Percentiles rank a stretch among this genome's conserved stretches.
These are phyloP conservation scores for Papilio elwesi DNA, from an alignment of 2,888 invertebrate species.

Conservation along the genomic window DNA sequence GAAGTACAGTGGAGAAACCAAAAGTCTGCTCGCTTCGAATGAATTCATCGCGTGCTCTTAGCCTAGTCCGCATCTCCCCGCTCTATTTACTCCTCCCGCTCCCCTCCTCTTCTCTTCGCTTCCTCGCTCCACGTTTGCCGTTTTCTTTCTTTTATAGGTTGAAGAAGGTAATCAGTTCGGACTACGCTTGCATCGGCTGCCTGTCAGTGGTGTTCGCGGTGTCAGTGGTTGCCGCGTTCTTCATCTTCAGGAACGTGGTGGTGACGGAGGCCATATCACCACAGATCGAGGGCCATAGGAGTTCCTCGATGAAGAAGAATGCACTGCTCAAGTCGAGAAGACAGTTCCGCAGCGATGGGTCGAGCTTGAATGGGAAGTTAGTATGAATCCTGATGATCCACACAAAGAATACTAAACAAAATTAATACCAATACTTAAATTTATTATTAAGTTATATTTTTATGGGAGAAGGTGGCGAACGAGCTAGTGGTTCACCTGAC, in stretches of 20 bases:
- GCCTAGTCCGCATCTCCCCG: too few species aligned
- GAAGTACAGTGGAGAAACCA: too few species aligned
- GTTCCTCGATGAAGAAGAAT: not conserved
- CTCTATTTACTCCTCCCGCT: too few species aligned
- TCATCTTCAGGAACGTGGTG: constrained; percentile 21
- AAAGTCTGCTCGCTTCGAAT: too few species aligned
- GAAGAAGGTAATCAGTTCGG: constrained; percentile 50
- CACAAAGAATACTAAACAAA: too few species aligned
- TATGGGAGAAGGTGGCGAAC: too few species aligned
- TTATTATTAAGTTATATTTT: too few species aligned
- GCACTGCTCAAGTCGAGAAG: constrained; percentile 27
- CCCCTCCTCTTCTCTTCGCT: too few species aligned
- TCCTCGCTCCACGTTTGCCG: too few species aligned
- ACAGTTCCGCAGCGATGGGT: constrained; percentile 35
- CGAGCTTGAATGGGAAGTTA: constrained; percentile 11
- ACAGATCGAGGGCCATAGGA: not conserved
- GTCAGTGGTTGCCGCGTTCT: constrained; percentile 29
- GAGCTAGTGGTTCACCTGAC: too few species aligned
- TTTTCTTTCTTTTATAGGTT: constrained; percentile 35
- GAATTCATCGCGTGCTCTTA: too few species aligned
- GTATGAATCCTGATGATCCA: not conserved
- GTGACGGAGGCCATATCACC: not conserved
- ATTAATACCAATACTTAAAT: too few species aligned
- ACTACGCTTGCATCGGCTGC: constrained; percentile 35
- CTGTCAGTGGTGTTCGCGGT: constrained; percentile 26